Base-by-base conservation (phyloP, 2,113 vertebrate genomes). In the Catharus minimus region DNA sequence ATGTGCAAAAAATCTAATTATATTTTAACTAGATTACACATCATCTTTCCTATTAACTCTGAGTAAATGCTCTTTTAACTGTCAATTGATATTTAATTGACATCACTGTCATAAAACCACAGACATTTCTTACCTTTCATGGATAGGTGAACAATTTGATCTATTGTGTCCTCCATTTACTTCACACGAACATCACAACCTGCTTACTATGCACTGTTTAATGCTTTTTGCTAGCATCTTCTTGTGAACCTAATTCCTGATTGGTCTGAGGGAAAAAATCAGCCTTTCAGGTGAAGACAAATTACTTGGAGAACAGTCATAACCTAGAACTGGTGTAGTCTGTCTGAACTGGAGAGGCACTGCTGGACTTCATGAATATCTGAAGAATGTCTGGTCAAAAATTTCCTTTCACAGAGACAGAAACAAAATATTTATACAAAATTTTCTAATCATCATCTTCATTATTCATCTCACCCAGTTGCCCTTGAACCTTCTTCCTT, bases 1-100 rank as follows among this genome's bases (percentile, higher is more conserved):
- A 95, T 92, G 88, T 92, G 86, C 92, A 62, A 92, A 96, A 96
- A 96, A 97, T 94, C 71, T 96, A 93, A 95, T 95, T 96, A 95
- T 96, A 95, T 96, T 97, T 97, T 95, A 81, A 90, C n/a, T 86
- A 69, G 78, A 92, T 93, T 92, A 82, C 30, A 88, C 26, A 80
- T 84, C 32, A 76, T 92, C 66, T 94, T 96, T 96, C 60, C 22
- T 78, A 20, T 82, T 60, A 92, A 87, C 33, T 90, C 39, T 89
- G 41, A 95, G 57, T 80, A 94, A 97, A 93, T 78, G 50, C 7
- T 65, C 65, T 89, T 95, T 93, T 83, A 93, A 76, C 78, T 86
- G 57, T 86, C 67, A 87, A 7, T 57, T 89, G 80, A 41, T 81
- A 18, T n/a, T 83, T 95, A 94, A 90, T 79, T 92, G 64, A 76